phyloP scores from a whole-genome alignment of 2,888 invertebrate genomes.

The Epicampocera succincta region DNA sequence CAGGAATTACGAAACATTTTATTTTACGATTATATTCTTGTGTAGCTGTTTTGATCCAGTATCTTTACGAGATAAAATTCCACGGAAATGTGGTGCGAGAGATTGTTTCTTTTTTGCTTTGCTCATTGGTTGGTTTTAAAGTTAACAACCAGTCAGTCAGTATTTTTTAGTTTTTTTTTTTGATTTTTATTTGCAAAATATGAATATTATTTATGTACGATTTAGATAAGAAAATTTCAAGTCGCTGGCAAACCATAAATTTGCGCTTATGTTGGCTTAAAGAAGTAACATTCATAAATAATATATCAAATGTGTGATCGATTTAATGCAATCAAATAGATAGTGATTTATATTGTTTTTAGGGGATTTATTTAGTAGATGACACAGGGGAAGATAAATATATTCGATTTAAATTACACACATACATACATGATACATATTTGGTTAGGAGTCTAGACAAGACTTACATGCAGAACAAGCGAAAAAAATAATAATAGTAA shows the following conservation, averaged over 20 bases:
- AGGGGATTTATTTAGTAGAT: no score
- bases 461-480: no score
- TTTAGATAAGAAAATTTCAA: conserved; percentile 15
- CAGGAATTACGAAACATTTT: conserved; percentile 54
- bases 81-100: background rate
- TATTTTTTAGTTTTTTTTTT: conserved; percentile 1
- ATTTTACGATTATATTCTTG: conserved; percentile 52
- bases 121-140: background rate
- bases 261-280: no score
- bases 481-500: no score
- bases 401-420: no score
- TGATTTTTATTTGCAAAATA: background rate
- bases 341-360: no score
- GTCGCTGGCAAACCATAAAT: background rate
- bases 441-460: no score
- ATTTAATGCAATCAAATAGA: no score
- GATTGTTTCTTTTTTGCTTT: background rate
- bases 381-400: no score
- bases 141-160: conserved; percentile 11
- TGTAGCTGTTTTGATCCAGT: conserved; percentile 38
- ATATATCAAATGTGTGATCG: no score
- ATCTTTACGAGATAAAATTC: conserved; percentile 29
- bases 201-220: conserved; percentile 44
- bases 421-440: no score
- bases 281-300: no score